Conservation (phyloP, 2,888 invertebrate genomes). For the Conomelus anceps region DNA sequence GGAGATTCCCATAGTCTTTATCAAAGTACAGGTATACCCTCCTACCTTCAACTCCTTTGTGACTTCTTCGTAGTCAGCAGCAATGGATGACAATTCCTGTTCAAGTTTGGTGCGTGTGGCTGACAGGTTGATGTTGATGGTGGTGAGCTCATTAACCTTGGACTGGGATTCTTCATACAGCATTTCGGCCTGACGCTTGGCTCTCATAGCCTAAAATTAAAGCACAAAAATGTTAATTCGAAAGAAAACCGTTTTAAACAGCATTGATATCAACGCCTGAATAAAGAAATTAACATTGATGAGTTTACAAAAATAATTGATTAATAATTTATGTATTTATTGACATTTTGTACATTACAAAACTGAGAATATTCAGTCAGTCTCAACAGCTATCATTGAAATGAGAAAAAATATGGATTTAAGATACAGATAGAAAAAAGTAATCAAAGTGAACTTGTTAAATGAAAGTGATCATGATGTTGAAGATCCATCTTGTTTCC, state of each 20-base stretch:
- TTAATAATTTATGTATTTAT: no score
- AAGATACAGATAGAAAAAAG: no score
- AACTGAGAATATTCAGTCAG: no score
- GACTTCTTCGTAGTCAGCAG: conserved; percentile 96
- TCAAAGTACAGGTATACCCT: background rate
- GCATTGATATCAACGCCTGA: background rate
- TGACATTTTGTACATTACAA: no score
- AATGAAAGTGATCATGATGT: no score
- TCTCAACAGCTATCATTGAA: no score
- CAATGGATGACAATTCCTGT: conserved; percentile 83
- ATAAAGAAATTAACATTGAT: background rate
- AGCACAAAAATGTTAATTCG: background rate
- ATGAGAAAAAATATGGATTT: no score
- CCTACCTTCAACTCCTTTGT: conserved; percentile 83
- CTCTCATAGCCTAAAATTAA: conserved; percentile 68
- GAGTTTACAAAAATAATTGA: no score
- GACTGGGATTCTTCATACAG: conserved; percentile 84
- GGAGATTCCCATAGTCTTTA: background rate
- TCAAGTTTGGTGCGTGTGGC: conserved; percentile 93
- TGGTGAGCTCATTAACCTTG: conserved; percentile 89
- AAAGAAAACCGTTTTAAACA: background rate
- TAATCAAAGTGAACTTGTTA: no score
- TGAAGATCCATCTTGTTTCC: no score
- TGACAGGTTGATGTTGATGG: conserved; percentile 91
- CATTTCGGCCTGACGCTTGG: conserved; percentile 83